Conservation (phyloP, 2,113 vertebrate genomes). For the Sorex araneus region DNA sequence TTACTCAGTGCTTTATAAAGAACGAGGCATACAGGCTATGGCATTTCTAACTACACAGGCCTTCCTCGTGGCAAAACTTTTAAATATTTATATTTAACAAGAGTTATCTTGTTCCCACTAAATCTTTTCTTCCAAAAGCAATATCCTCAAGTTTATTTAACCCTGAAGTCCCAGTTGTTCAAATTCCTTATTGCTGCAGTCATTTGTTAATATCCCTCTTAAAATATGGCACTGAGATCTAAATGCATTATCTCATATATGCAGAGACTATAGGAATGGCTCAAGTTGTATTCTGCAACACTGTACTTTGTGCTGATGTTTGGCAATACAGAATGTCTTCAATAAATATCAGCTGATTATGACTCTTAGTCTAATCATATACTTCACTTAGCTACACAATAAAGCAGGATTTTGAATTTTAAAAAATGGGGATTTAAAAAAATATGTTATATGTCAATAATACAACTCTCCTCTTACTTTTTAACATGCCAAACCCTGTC, state of each 20-base stretch:
- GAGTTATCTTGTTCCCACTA: constrained; percentile 33
- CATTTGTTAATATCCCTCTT: constrained; percentile 58
- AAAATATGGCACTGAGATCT: background rate
- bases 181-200: constrained; percentile 43
- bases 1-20: constrained; percentile 33
- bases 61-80: constrained; percentile 20
- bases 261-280: background rate
- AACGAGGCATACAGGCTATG: background rate
- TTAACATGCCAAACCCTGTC: background rate
- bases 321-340: constrained; percentile 21
- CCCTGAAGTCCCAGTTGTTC: background rate
- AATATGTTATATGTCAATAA: background rate
- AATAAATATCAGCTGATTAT: constrained; percentile 28
- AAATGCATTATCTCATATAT: constrained; percentile 22
- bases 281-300: constrained; percentile 11
- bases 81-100: constrained; percentile 60
- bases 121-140: constrained; percentile 56
- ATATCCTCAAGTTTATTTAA: constrained; percentile 53
- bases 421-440: background rate
- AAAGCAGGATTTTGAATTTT: background rate
- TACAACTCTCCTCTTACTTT: background rate
- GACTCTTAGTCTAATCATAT: constrained; percentile 22
- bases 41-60: constrained; percentile 4
- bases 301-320: background rate
- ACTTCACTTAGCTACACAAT: constrained; percentile 18